Percentiles rank a stretch among this genome's conserved stretches.
These are phyloP conservation scores for Lottia gigantea DNA, from an alignment of 2,888 invertebrate species.

Conservation along the genomic window DNA sequence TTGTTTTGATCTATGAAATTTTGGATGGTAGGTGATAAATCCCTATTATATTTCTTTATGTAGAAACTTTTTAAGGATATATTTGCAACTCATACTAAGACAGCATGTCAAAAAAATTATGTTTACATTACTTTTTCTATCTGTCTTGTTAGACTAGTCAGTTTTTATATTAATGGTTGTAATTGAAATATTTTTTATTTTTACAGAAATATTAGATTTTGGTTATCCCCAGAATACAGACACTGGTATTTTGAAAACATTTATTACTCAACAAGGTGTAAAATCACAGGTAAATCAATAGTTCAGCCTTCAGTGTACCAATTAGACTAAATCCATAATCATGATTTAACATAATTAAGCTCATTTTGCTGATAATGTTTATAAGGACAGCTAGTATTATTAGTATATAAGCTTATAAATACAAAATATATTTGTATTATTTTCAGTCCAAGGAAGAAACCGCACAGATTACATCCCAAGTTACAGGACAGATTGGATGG, in stretches of 20 bases:
- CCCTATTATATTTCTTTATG: no score
- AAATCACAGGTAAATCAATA: slow-evolving; percentile 76
- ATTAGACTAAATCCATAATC: neutral
- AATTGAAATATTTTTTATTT: slow-evolving; percentile 24
- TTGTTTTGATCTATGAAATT: slow-evolving; percentile 98
- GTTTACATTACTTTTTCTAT: no score
- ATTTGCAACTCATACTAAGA: no score
- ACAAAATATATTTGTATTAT: neutral
- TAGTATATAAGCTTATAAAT: no score
- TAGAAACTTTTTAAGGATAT: no score
- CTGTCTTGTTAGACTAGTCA: no score
- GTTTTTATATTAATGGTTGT: no score
- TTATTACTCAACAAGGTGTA: slow-evolving; percentile 99
- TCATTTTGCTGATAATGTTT: no score
- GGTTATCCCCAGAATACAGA: slow-evolving; percentile 99
- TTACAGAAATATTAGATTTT: slow-evolving; percentile 95
- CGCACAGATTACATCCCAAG: slow-evolving; percentile 97
- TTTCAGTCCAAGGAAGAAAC: slow-evolving; percentile 97
- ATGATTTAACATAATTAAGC: no score
- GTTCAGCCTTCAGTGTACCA: neutral
- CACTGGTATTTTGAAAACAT: slow-evolving; percentile 98
- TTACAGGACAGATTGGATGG: slow-evolving; percentile 99
- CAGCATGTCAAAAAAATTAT: no score
- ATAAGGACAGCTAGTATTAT: no score
- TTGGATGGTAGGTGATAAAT: slow-evolving; percentile 82